These are phyloP conservation scores for Herpailurus yagouaroundi DNA, from an alignment of 2,113 vertebrate genomes.

Conservation along the genomic window DNA sequence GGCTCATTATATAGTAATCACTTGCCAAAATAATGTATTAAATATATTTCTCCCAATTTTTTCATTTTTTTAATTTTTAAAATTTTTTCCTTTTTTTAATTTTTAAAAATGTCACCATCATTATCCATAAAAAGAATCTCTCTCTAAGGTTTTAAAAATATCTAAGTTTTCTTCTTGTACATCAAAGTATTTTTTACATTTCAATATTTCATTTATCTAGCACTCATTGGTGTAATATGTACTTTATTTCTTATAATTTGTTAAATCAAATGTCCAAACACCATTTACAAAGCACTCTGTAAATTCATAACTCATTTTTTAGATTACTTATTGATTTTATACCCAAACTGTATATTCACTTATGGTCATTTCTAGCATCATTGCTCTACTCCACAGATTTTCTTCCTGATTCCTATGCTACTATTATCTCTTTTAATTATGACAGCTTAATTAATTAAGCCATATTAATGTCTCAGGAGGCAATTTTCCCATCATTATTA, in stretches of 20 bases:
- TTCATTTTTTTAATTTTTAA: conserved; percentile 32
- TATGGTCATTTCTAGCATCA: not conserved
- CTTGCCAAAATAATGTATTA: conserved; percentile 1
- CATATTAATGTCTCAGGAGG: not conserved
- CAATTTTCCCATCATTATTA: conserved; percentile 1
- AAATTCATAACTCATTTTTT: not conserved
- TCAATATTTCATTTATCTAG: not conserved
- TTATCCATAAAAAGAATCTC: conserved; percentile 31
- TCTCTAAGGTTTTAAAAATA: not conserved
- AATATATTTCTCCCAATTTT: not conserved
- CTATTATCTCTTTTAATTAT: not conserved
- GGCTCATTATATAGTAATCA: not conserved
- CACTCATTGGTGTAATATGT: not conserved
- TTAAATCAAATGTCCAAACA: not conserved
- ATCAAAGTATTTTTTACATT: conserved; percentile 31
- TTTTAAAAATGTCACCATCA: not conserved
- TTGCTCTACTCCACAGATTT: not conserved
- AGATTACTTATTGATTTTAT: not conserved
- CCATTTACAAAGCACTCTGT: conserved; percentile 22
- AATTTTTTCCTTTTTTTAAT: not conserved
- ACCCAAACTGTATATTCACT: not conserved
- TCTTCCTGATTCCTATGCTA: not conserved
- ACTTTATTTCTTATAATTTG: conserved; percentile 43
- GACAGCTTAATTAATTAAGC: not conserved
- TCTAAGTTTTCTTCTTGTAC: not conserved